Conservation (phyloP, 2,797 vertebrate species). For the Propithecus perrieri region DNA sequence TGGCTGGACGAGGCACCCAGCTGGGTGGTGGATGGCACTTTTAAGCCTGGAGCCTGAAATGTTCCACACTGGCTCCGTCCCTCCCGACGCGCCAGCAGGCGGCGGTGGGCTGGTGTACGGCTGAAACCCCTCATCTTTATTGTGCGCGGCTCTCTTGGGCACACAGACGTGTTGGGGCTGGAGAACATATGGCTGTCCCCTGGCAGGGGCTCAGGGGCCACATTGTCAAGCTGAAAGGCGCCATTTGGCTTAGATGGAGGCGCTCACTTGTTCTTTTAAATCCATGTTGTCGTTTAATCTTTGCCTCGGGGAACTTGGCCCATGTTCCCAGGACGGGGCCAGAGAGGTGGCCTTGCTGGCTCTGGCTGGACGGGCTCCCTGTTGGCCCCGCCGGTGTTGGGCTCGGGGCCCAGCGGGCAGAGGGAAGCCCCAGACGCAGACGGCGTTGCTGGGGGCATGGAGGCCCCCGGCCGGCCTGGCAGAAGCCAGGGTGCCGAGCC, state of each 20-base stretch:
- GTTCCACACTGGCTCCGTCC: background rate
- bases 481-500: background rate
- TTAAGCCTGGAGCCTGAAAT: background rate
- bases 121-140: background rate
- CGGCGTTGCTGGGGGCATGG: fast-evolving
- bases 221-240: background rate
- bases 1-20: background rate
- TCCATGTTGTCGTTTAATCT: background rate
- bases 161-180: background rate
- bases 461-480: background rate
- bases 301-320: background rate
- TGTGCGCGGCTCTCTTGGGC: background rate
- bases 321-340: background rate
- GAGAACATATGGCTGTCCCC: background rate
- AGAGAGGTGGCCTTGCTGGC: background rate
- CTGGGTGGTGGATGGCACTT: background rate
- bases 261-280: background rate
- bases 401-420: background rate
- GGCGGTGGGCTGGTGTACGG: background rate
- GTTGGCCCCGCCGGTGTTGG: background rate
- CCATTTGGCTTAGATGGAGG: background rate
- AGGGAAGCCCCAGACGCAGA: background rate
- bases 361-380: background rate
- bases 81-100: too few species aligned
- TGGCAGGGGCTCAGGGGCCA: background rate